A percentile compares a stretch with the other conserved stretches of the same genome.
These are phyloP conservation scores for Trinorchestia longiramus DNA, from an alignment of 1,140 invertebrate genomes.

Conservation along the genomic window DNA sequence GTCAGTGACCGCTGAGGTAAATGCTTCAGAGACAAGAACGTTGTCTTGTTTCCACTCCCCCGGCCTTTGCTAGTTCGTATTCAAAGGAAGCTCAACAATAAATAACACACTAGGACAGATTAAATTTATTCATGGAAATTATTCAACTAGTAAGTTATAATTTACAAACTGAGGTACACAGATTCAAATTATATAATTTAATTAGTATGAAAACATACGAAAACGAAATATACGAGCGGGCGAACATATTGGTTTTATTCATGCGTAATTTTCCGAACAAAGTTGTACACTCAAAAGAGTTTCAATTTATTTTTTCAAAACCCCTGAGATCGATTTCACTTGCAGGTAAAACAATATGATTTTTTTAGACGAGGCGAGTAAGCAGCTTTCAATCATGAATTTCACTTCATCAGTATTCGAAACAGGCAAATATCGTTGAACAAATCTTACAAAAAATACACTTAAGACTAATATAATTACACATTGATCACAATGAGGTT, in stretches of 20 bases:
- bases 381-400: background rate
- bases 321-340: background rate
- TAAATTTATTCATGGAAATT: background rate
- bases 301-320: background rate
- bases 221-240: background rate
- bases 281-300: background rate
- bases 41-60: no score
- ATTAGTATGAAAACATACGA: background rate
- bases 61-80: background rate
- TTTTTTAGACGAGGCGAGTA: background rate
- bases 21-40: no score
- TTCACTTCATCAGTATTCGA: background rate
- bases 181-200: background rate
- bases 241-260: background rate
- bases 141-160: background rate
- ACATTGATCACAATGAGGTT: background rate
- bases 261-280: background rate
- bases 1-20: no score
- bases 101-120: background rate
- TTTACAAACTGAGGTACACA: background rate
- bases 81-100: background rate
- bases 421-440: background rate
- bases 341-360: background rate
- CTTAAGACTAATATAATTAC: conserved; percentile 2
- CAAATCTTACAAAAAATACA: background rate